phyloP scores from a whole-genome alignment of 2,113 vertebrate genomes.

The Macaca nemestrina region DNA sequence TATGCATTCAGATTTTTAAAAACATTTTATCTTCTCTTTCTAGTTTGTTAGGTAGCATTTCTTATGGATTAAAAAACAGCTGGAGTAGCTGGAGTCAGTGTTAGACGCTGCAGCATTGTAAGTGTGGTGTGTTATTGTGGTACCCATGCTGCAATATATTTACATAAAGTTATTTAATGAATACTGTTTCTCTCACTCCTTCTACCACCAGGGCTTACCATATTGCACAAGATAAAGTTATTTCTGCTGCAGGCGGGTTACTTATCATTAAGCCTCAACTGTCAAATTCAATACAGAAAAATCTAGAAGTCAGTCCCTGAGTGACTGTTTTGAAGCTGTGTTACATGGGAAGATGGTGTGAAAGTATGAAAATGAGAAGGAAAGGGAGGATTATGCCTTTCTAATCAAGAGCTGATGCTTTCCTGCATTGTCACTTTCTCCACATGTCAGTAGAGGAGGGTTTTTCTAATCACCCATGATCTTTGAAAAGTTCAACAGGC shows the following conservation, averaged over 20 bases:
- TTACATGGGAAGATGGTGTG: neutral
- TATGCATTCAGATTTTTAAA: neutral
- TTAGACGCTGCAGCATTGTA: neutral
- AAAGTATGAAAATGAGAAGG: conserved; percentile 50
- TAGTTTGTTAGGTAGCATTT: neutral
- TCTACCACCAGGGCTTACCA: conserved; percentile 18
- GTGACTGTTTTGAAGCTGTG: conserved; percentile 61
- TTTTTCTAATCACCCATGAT: conserved; percentile 56
- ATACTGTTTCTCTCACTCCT: conserved; percentile 8
- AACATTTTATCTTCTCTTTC: neutral
- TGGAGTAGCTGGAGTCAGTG: neutral
- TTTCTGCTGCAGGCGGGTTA: conserved; percentile 67
- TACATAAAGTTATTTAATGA: conserved; percentile 53
- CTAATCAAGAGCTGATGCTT: conserved; percentile 51
- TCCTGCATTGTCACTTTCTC: conserved; percentile 36
- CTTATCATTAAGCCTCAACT: conserved; percentile 68
- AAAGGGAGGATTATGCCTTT: conserved; percentile 16
- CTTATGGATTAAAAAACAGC: neutral
- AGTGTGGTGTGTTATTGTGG: neutral
- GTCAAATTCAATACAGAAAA: conserved; percentile 69
- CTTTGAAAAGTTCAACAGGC: conserved; percentile 48
- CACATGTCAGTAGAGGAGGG: conserved; percentile 31
- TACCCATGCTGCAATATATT: neutral
- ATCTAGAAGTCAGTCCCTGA: conserved; percentile 53
- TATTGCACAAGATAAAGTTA: conserved; percentile 56